These are phyloP conservation scores for Lethocerus indicus DNA, from an alignment of 1,140 invertebrate genomes.

Conservation along the genomic window DNA sequence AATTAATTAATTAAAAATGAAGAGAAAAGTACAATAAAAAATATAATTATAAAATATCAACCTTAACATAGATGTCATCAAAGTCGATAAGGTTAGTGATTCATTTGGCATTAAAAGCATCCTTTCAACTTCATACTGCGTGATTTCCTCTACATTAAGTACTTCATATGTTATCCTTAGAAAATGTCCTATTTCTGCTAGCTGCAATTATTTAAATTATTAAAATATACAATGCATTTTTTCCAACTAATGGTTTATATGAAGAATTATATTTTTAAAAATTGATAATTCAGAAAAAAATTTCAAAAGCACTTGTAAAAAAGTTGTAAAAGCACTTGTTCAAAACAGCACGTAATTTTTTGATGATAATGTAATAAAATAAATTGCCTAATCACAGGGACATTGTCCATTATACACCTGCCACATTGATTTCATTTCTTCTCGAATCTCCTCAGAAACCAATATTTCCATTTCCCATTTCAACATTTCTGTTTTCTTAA, in stretches of 20 bases:
- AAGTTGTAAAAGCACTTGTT: not conserved
- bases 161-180: slow-evolving; percentile 28
- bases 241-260: not conserved
- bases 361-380: not conserved
- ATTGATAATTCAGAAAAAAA: slow-evolving; percentile 1
- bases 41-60: slow-evolving; percentile 3
- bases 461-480: slow-evolving; percentile 5
- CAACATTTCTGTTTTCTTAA: not conserved
- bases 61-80: slow-evolving; percentile 33
- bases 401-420: not conserved
- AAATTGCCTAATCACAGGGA: not conserved
- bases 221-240: too few relatives aligned
- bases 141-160: slow-evolving; percentile 24
- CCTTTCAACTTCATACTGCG: slow-evolving; percentile 34
- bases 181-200: slow-evolving; percentile 29
- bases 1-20: too few relatives aligned
- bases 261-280: not conserved
- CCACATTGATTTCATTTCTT: slow-evolving; percentile 1
- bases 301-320: not conserved
- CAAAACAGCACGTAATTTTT: not conserved
- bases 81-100: slow-evolving; percentile 26
- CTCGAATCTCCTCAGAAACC: not conserved
- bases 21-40: not conserved
- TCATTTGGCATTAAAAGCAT: slow-evolving; percentile 30
- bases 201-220: slow-evolving; percentile 10